Conservation (phyloP, 2,888 invertebrate genomes). For the Cephus pulcher region DNA sequence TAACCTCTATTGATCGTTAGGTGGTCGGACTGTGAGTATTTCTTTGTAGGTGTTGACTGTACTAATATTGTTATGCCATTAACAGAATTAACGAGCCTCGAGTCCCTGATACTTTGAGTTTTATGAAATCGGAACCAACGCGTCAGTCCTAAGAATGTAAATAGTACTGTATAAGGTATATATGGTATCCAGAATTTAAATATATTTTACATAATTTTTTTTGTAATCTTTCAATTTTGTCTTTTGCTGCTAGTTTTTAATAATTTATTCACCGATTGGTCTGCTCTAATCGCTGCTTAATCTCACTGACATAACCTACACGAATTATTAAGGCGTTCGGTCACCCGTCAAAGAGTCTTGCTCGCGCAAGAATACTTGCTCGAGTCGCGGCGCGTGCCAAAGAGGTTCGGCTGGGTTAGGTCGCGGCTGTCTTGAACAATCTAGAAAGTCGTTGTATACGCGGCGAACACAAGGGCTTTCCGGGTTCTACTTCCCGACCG, state of each 20-base stretch:
- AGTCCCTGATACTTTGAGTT: background rate
- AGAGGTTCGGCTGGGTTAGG: background rate
- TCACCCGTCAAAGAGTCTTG: background rate
- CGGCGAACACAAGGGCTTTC: background rate
- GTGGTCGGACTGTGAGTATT: background rate
- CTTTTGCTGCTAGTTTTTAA: too few relatives aligned
- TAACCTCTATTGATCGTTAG: background rate
- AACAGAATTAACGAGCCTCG: background rate
- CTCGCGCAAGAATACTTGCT: background rate
- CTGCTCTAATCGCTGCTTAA: too few relatives aligned
- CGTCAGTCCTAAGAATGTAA: background rate
- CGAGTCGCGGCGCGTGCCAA: background rate
- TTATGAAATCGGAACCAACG: background rate
- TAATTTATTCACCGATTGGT: too few relatives aligned
- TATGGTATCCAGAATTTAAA: background rate
- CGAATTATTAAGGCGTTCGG: too few relatives aligned
- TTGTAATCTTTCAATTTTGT: too few relatives aligned
- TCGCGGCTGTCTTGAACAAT: conserved; percentile 1
- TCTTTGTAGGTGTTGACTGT: too few relatives aligned
- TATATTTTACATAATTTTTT: background rate
- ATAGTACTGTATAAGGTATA: too few relatives aligned
- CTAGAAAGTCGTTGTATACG: background rate
- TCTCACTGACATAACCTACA: too few relatives aligned
- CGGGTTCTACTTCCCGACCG: background rate
- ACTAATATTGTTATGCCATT: background rate